These are phyloP conservation scores for Entelurus aequoreus DNA, from an alignment of 2,113 vertebrate genomes.

Conservation along the genomic window DNA sequence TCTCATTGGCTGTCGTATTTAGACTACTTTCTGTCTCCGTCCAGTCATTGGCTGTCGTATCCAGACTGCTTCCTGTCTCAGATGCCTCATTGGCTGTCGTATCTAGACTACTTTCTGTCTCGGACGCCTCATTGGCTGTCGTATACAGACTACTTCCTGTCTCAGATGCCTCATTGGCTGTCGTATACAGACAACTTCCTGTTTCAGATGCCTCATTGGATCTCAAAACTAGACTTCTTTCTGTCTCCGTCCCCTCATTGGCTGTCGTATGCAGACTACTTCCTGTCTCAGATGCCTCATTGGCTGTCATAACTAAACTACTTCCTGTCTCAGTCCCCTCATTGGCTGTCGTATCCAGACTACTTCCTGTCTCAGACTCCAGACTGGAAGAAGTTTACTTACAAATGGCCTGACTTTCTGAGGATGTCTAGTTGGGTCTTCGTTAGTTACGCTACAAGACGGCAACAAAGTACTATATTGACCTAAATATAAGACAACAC, in stretches of 20 bases:
- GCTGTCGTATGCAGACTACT: too few species aligned
- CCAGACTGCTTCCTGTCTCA: background rate
- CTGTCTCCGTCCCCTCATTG: too few species aligned
- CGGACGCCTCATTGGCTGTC: conserved; percentile 10
- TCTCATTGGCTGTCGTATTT: conserved; percentile 6
- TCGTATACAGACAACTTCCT: too few species aligned
- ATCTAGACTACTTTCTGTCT: conserved; percentile 23
- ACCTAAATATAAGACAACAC: background rate
- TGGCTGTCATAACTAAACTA: too few species aligned
- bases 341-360: conserved; percentile 2
- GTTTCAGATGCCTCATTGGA: too few species aligned
- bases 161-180: conserved; percentile 3
- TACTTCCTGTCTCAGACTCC: conserved; percentile 42
- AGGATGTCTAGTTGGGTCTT: background rate
- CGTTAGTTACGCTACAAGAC: background rate
- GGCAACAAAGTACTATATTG: background rate
- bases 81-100: conserved; percentile 1
- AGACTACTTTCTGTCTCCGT: conserved; percentile 9
- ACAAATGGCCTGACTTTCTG: conserved; percentile 31
- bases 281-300: too few species aligned
- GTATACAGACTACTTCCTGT: too few species aligned
- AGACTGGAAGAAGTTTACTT: conserved; percentile 71
- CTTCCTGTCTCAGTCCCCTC: too few species aligned
- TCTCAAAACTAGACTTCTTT: too few species aligned
- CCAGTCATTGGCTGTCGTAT: background rate